phyloP scores from a whole-genome alignment of 1,140 invertebrate genomes.

The Spodoptera litura region DNA sequence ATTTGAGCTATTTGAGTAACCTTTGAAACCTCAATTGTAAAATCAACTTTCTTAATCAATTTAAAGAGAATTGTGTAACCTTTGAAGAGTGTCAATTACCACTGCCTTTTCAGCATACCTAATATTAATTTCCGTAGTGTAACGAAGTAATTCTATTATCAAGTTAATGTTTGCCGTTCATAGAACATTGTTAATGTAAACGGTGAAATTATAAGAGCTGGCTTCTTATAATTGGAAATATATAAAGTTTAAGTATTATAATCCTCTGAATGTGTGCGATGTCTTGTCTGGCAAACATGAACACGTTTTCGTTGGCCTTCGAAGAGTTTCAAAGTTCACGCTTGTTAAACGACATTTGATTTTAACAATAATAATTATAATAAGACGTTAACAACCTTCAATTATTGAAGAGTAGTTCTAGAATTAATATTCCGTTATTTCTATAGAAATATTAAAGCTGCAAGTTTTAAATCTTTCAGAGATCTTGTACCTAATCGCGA shows the following conservation, averaged over 20 bases:
- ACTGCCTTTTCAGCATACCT: constrained; percentile 11
- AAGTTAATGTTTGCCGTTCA: neutral
- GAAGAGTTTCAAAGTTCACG: constrained; percentile 5
- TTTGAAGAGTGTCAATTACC: neutral
- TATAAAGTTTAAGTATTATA: constrained; percentile 44
- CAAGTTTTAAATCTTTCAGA: too few relatives aligned
- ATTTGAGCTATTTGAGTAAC: constrained; percentile 3
- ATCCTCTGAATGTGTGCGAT: constrained; percentile 46
- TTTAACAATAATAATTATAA: too few relatives aligned
- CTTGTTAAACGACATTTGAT: too few relatives aligned
- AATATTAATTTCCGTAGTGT: constrained; percentile 16
- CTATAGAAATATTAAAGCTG: too few relatives aligned
- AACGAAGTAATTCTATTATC: neutral
- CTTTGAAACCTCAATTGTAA: constrained; percentile 43
- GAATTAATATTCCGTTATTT: too few relatives aligned
- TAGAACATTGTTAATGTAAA: constrained; percentile 22
- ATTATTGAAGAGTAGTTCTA: too few relatives aligned
- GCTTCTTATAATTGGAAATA: constrained; percentile 48
- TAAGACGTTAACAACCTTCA: too few relatives aligned
- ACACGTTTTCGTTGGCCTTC: constrained; percentile 10
- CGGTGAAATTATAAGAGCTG: constrained; percentile 19
- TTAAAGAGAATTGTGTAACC: constrained; percentile 36
- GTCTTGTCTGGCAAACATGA: constrained; percentile 23
- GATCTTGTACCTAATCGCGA: too few relatives aligned
- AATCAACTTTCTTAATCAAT: constrained; percentile 48